Evolutionary conservation across 2,888 invertebrate species (phyloP).

Genomic region (Horisme vitalbata): DNA sequence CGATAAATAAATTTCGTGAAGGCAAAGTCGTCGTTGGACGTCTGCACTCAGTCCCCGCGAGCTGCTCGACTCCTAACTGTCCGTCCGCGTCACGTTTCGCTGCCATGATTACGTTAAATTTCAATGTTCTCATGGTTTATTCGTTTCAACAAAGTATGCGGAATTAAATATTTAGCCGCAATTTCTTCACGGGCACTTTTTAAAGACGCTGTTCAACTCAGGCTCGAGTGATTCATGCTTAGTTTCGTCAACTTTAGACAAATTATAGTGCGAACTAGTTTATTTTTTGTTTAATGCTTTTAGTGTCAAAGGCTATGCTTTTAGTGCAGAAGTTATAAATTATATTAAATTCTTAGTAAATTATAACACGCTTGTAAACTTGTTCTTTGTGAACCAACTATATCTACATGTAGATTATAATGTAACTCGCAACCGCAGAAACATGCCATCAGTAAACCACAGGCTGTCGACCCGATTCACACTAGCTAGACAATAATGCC

Average conservation of each 20-base stretch:
- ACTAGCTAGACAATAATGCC: constrained; percentile 58
- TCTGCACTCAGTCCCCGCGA: constrained; percentile 50
- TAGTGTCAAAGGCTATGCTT: background rate
- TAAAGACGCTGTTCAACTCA: constrained; percentile 32
- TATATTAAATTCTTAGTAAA: constrained; percentile 23
- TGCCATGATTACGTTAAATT: constrained; percentile 57
- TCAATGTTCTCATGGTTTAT: constrained; percentile 53
- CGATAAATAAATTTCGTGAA: constrained; percentile 62
- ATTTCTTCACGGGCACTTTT: constrained; percentile 33
- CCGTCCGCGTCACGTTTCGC: constrained; percentile 57
- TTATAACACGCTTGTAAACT: constrained; percentile 21
- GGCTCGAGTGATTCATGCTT: constrained; percentile 31
- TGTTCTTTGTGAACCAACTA: constrained; percentile 1
- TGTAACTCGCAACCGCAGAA: constrained; percentile 35
- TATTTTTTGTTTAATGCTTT: constrained; percentile 22
- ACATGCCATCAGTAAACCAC: constrained; percentile 63
- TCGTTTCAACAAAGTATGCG: constrained; percentile 34
- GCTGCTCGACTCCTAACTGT: constrained; percentile 54
- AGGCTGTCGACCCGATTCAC: constrained; percentile 52
- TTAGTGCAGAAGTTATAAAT: constrained; percentile 25
- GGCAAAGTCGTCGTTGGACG: constrained; percentile 51
- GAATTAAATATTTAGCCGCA: constrained; percentile 34
- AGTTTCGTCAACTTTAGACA: constrained; percentile 19
- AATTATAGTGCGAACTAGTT: constrained; percentile 30
- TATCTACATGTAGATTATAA: constrained; percentile 20